Evolutionary conservation across 1,140 invertebrate species (phyloP).

Genomic region (Drosophila pseudoobscura): DNA sequence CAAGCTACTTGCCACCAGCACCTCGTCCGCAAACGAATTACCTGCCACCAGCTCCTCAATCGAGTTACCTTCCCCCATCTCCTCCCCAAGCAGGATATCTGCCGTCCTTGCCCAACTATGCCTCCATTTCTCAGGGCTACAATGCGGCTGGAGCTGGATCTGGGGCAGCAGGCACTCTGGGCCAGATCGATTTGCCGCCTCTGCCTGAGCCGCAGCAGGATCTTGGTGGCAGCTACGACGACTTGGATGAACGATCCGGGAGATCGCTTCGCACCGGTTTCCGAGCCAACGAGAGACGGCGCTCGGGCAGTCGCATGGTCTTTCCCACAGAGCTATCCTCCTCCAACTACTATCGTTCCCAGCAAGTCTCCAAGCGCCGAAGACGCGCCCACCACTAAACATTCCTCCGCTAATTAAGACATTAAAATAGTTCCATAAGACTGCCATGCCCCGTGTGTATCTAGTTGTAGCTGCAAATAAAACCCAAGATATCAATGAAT

Average conservation of each 20-base stretch:
- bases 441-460: slow-evolving; percentile 27
- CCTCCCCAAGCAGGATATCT: slow-evolving; percentile 36
- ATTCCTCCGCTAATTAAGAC: slow-evolving; percentile 45
- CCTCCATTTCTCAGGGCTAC: slow-evolving; percentile 36
- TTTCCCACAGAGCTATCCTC: slow-evolving; percentile 42
- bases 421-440: slow-evolving; percentile 65
- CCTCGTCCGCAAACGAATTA: too few relatives aligned
- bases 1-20: too few relatives aligned
- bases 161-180: slow-evolving; percentile 6
- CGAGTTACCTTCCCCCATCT: background rate
- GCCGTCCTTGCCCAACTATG: slow-evolving; percentile 49
- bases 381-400: slow-evolving; percentile 22
- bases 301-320: slow-evolving; percentile 50
- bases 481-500: slow-evolving; percentile 50
- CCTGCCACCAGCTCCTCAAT: background rate
- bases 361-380: slow-evolving; percentile 22
- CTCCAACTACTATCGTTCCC: slow-evolving; percentile 25
- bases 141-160: slow-evolving; percentile 6
- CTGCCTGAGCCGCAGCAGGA: slow-evolving; percentile 59
- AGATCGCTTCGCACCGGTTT: slow-evolving; percentile 46
- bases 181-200: slow-evolving; percentile 45
- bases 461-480: slow-evolving; percentile 62
- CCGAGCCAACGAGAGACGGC: slow-evolving; percentile 52
- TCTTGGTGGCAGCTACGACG: slow-evolving; percentile 27
- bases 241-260: slow-evolving; percentile 48